Conservation (phyloP, 1,140 invertebrate genomes). For the Pseudomyrmex gracilis region DNA sequence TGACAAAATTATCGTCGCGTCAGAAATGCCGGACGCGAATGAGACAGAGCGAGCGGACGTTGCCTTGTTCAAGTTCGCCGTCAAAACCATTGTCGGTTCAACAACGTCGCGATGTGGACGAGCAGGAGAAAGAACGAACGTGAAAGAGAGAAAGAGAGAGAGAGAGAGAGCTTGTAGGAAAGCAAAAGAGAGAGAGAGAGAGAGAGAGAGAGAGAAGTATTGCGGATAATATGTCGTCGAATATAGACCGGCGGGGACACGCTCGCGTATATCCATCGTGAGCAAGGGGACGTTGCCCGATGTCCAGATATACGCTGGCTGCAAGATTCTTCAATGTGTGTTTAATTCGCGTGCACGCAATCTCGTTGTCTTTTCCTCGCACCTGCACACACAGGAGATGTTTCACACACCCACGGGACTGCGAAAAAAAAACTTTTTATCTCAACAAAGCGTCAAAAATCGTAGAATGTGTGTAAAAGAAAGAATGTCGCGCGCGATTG, state of each 20-base stretch:
- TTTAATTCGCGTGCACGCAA: neutral
- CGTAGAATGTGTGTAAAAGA: too few relatives aligned
- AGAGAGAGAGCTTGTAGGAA: too few relatives aligned
- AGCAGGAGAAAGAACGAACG: neutral
- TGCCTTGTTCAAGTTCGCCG: constrained; percentile 68
- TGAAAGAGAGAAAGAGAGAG: neutral
- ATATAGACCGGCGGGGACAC: constrained; percentile 60
- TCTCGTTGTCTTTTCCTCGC: constrained; percentile 3
- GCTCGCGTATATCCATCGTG: constrained; percentile 50
- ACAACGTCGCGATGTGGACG: neutral
- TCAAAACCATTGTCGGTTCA: constrained; percentile 51
- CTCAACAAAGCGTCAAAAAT: too few relatives aligned
- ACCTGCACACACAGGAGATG: neutral
- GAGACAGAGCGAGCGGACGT: constrained; percentile 62
- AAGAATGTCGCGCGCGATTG: neutral
- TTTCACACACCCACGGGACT: neutral
- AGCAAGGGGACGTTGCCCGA: constrained; percentile 63
- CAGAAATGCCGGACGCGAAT: constrained; percentile 56
- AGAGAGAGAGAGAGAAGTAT: constrained; percentile 7
- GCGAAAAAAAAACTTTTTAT: too few relatives aligned
- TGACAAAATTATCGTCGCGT: constrained; percentile 69
- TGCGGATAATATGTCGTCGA: constrained; percentile 67
- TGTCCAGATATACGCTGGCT: constrained; percentile 54
- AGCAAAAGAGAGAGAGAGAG: too few relatives aligned
- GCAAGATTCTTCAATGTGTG: neutral